Conservation (phyloP, 1,140 invertebrate genomes). For the Drosophila hydei region DNA sequence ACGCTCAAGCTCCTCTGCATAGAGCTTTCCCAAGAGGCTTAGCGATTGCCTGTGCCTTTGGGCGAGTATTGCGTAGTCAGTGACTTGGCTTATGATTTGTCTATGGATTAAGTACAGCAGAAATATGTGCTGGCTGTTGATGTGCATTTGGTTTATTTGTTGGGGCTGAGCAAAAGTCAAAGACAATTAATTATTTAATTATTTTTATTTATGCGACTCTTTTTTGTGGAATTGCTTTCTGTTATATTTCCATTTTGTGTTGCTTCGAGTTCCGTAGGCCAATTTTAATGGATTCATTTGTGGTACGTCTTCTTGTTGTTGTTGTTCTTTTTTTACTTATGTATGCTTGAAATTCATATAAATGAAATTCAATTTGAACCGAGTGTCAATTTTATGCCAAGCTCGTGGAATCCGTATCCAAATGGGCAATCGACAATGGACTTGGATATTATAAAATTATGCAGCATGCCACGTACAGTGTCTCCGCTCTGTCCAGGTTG, state of each 20-base stretch:
- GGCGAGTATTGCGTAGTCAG: too few relatives aligned
- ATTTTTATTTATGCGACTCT: slow-evolving; percentile 73
- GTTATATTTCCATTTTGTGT: slow-evolving; percentile 12
- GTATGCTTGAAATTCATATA: slow-evolving; percentile 43
- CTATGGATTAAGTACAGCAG: slow-evolving; percentile 22
- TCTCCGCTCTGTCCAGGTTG: slow-evolving; percentile 18
- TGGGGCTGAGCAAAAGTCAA: slow-evolving; percentile 66
- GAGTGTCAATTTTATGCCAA: slow-evolving; percentile 46
- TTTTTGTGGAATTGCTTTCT: slow-evolving; percentile 14
- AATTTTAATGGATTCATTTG: slow-evolving; percentile 26
- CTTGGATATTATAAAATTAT: slow-evolving; percentile 71
- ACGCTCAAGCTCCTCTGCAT: too few relatives aligned
- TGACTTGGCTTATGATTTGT: background rate
- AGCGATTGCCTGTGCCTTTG: too few relatives aligned
- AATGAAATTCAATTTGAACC: slow-evolving; percentile 42
- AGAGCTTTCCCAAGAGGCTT: too few relatives aligned
- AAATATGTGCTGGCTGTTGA: slow-evolving; percentile 5
- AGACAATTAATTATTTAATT: slow-evolving; percentile 80
- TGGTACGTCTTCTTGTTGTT: background rate
- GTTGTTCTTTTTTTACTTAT: slow-evolving; percentile 19
- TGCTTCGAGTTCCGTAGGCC: slow-evolving; percentile 42
- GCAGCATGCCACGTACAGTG: slow-evolving; percentile 24
- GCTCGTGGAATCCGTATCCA: slow-evolving; percentile 23
- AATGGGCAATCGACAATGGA: slow-evolving; percentile 38
- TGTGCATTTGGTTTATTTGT: slow-evolving; percentile 30